Base-by-base conservation (phyloP, 2,113 vertebrate genomes). In the Silurus asotus region DNA sequence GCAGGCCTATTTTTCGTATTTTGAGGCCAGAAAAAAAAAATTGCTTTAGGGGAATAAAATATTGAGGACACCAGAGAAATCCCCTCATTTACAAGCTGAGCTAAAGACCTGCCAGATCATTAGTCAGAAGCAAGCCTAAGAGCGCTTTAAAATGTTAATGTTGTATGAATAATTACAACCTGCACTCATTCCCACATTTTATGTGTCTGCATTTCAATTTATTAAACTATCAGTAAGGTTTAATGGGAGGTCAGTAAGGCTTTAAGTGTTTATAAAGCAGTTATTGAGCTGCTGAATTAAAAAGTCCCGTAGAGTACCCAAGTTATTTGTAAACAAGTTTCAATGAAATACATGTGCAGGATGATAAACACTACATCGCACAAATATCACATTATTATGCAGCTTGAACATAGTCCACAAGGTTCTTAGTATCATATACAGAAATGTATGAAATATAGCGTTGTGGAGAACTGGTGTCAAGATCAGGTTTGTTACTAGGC, bases 141-240 rank as follows among this genome's bases (percentile, higher is more conserved):
- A 51, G 49, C 37, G 2, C 13, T 86, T 86, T 86, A 75, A 81
- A 86, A 75, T 86, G 59, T 81, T 88, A 84, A 86, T 75, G 75
- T 8, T 84, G 82, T 84, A 76, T 81, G 75, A 84, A 79, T 80
- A 84, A 69, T 65, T 64, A 86, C 80, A 65, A 56, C 81, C 62
- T 28, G 49, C 56, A 53, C 48, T 58, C 4, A 69, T 78, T 64
- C 25, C 20, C 79, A 75, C 65, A 65, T 79, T 86, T 86, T 72
- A 55, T 76, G 55, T 20, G 64, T 61, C 19, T 65, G 53, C 51
- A 19, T 80, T 86, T 23, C 56, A 20, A 77, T 87, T 13, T 72
- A 89, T 72, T 61, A 45, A 75, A 48, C 56, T 53, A 37, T 81
- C n/a, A n/a, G 55, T 1, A 0, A 23, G 48, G 37, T 62, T 86